Conservation (phyloP, 2,888 invertebrate species). For the Hypena proboscidalis region DNA sequence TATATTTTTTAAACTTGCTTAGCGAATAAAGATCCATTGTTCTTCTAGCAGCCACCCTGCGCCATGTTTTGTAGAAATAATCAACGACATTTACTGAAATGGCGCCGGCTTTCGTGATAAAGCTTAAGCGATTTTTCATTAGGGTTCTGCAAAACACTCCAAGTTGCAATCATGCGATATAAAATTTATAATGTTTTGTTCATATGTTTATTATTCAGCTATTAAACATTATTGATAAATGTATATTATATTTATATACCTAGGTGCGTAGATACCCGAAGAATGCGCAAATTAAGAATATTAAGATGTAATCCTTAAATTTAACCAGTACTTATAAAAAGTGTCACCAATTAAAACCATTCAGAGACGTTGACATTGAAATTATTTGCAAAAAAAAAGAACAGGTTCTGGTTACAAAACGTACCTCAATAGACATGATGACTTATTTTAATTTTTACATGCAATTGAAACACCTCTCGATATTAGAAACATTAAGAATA, state of each 20-base stretch:
- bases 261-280: not conserved
- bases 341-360: too few relatives aligned
- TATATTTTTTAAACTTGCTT: slow-evolving; percentile 45
- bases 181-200: slow-evolving; percentile 9
- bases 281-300: not conserved
- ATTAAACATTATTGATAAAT: slow-evolving; percentile 5
- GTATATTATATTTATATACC: not conserved
- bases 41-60: slow-evolving; percentile 8
- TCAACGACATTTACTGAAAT: slow-evolving; percentile 12
- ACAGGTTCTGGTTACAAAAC: too few relatives aligned
- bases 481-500: too few relatives aligned
- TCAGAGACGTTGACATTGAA: too few relatives aligned
- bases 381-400: too few relatives aligned
- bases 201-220: slow-evolving; percentile 11
- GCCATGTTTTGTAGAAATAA: slow-evolving; percentile 23
- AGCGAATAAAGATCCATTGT: slow-evolving; percentile 40
- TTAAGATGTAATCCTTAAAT: too few relatives aligned
- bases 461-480: too few relatives aligned
- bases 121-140: slow-evolving; percentile 28
- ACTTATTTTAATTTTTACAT: too few relatives aligned
- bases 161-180: slow-evolving; percentile 8
- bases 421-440: too few relatives aligned
- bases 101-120: slow-evolving; percentile 18
- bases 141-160: slow-evolving; percentile 28
- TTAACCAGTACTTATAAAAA: too few relatives aligned